Conservation (phyloP, 1,140 invertebrate species). For the Spodoptera litura region DNA sequence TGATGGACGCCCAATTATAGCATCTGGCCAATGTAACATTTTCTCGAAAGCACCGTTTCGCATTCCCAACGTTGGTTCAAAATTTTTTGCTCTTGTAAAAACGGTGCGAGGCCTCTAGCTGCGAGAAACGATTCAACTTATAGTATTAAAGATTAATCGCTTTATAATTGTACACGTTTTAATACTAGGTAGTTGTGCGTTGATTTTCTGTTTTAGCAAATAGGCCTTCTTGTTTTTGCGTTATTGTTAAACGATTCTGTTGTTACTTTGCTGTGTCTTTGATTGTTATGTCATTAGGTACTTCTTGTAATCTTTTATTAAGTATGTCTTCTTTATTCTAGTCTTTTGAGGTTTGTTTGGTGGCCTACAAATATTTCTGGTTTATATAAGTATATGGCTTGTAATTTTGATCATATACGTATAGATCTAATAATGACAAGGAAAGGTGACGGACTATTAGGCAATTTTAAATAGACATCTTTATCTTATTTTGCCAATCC, state of each 20-base stretch:
- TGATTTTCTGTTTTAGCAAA: constrained; percentile 34
- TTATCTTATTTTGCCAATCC: no score
- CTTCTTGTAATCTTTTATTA: no score
- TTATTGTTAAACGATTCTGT: constrained; percentile 10
- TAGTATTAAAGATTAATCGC: constrained; percentile 34
- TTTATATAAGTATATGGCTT: no score
- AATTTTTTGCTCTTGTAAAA: constrained; percentile 39
- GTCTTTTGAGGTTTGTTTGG: no score
- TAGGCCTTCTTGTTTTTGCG: constrained; percentile 28
- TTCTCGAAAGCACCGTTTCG: constrained; percentile 21
- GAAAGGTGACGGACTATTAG: no score
- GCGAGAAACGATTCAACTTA: constrained; percentile 35
- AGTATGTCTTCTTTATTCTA: no score
- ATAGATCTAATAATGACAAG: no score
- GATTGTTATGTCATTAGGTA: not conserved
- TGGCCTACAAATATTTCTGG: no score
- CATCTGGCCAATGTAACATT: constrained; percentile 13
- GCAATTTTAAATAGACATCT: no score
- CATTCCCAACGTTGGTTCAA: constrained; percentile 24
- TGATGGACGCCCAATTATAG: not conserved
- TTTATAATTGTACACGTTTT: constrained; percentile 38
- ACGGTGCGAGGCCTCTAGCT: constrained; percentile 33
- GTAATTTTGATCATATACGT: no score
- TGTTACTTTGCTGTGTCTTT: constrained; percentile 7
- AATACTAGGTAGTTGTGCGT: constrained; percentile 10